Base-by-base conservation (phyloP, 2,888 invertebrate genomes). In the Catocala nupta region DNA sequence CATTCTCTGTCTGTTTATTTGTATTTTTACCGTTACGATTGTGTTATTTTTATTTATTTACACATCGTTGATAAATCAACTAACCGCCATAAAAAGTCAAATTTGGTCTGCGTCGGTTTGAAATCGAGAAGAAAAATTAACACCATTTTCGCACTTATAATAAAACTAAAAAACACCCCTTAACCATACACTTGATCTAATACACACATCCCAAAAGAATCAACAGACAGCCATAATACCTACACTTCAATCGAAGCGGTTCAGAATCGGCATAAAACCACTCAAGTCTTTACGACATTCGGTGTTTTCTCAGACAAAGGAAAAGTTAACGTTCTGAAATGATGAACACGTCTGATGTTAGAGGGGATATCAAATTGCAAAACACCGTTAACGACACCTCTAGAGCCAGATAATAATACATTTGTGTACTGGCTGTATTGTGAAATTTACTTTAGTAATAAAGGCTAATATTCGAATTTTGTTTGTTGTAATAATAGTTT, bases 341-440 rank as follows among this genome's bases (percentile, higher is more conserved):
- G 70, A 77, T 71, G 71, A 74, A 68, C 56, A 70, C 62, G 49
- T 52, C 45, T 59, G 53, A 64, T 66, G 70, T 70, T 64, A 70
- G 70, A 73, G 65, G 64, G 65, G 69, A 70, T 69, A 71, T 71
- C 70, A 67, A 59, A 68, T 81, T 79, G 75, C 73, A 73, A 83
- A 83, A 81, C 65, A 76, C 71, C 77, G 78, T 73, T 81, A 82
- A 81, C 77, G 80, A 83, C 80, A 63, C 25, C 25, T 25, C 65
- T 63, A 58, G 59, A 60, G 54, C 1, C 25, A n/a, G 42, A 36
- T 45, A 34, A 1, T 11, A n/a, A 34, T 16, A 16, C 10, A 52
- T 45, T 58, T 61, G 55, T 56, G 47, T 33, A 53, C 36, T 49
- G 25, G 12, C n/a, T 33, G 9, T 16, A 52, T 53, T 59, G 47